A percentile compares a stretch with the other conserved stretches of the same genome.
phyloP scores from a whole-genome alignment of 64 coral and sea anemone species.

The Platygyra sinensis region DNA sequence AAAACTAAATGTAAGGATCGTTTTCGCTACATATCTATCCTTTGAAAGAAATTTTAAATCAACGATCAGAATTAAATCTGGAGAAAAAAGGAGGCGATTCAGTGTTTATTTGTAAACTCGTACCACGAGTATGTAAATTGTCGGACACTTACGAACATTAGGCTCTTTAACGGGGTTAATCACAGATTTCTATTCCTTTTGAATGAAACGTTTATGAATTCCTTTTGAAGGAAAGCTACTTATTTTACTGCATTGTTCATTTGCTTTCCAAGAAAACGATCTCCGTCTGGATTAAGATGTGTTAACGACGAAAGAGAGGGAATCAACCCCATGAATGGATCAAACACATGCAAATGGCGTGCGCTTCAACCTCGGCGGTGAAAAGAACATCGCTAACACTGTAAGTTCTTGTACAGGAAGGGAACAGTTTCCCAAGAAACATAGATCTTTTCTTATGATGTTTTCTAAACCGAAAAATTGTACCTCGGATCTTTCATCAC shows the following conservation, averaged over 20 bases:
- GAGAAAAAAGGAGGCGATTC: too few relatives aligned
- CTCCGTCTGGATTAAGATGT: background rate
- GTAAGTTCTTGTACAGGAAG: background rate
- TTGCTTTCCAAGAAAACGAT: background rate
- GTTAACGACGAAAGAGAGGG: background rate
- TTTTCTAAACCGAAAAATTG: background rate
- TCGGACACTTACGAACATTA: too few relatives aligned
- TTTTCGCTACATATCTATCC: too few relatives aligned
- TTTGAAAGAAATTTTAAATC: too few relatives aligned
- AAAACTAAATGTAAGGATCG: too few relatives aligned
- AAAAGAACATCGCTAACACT: background rate
- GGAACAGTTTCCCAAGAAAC: background rate
- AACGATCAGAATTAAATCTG: too few relatives aligned
- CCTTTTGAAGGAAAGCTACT: background rate
- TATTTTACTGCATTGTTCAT: background rate
- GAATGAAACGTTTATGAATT: background rate
- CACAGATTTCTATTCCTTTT: background rate
- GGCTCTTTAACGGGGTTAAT: too few relatives aligned
- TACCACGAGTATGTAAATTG: too few relatives aligned
- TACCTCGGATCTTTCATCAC: background rate
- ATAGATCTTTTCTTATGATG: background rate
- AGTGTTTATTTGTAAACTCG: too few relatives aligned
- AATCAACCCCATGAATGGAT: background rate
- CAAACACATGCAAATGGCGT: constrained; percentile 32
- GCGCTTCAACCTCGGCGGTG: background rate